These are phyloP conservation scores for Epistrophe eligans DNA, from an alignment of 2,888 invertebrate species.

Conservation along the genomic window DNA sequence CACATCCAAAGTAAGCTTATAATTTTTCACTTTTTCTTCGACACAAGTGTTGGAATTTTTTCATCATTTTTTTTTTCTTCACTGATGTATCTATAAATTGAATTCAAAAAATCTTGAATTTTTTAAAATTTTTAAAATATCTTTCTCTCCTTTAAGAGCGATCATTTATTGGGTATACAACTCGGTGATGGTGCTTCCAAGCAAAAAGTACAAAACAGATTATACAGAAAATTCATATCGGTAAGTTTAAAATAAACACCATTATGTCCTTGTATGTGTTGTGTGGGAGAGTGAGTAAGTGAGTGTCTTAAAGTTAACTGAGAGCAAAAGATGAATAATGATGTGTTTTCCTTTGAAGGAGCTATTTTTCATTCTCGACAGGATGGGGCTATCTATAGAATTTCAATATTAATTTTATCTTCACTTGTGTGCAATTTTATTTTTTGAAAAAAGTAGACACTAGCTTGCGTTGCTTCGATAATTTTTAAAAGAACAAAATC, in stretches of 20 bases:
- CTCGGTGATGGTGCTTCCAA: constrained; percentile 94
- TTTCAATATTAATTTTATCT: not conserved
- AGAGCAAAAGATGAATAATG: constrained; percentile 9
- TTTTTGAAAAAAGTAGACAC: not conserved
- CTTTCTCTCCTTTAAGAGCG: constrained; percentile 85
- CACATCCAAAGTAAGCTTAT: constrained; percentile 88
- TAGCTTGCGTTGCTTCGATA: too few species aligned
- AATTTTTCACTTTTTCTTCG: constrained; percentile 45
- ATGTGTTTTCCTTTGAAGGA: not conserved
- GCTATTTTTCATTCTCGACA: constrained; percentile 19
- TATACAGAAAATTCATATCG: constrained; percentile 94
- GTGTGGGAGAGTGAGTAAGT: not conserved
- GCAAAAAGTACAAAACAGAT: constrained; percentile 93
- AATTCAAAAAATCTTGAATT: constrained; percentile 46
- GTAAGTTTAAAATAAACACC: constrained; percentile 80
- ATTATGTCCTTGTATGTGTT: not conserved
- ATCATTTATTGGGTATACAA: constrained; percentile 97
- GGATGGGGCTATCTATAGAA: not conserved
- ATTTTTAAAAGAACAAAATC: too few species aligned
- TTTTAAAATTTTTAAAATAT: constrained; percentile 44
- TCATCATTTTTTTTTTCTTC: not conserved
- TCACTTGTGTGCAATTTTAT: not conserved
- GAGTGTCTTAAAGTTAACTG: not conserved
- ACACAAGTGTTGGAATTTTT: constrained; percentile 14
- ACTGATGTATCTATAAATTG: constrained; percentile 32